Conservation (phyloP, 30 jellyfish, hydroid and myxozoan genomes). For the Aurelia sp. region DNA sequence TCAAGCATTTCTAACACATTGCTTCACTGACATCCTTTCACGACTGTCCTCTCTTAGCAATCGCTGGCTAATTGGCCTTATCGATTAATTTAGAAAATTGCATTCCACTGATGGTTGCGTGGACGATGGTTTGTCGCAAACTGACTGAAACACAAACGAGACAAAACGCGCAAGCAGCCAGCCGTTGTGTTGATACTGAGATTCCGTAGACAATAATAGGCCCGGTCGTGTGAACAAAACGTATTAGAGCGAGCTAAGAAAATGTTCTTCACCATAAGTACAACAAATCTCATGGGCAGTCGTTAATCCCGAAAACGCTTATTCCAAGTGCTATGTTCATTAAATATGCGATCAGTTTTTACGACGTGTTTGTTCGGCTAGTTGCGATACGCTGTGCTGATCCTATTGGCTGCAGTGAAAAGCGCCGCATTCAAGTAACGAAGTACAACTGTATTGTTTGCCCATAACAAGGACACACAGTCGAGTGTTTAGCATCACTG, state of each 20-base stretch:
- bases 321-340: conserved; percentile 51
- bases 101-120: conserved; percentile 69
- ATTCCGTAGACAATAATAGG: conserved; percentile 63
- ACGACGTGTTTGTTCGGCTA: conserved; percentile 52
- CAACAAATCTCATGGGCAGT: conserved; percentile 68
- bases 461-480: conserved; percentile 49
- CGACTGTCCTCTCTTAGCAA: conserved; percentile 46
- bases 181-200: conserved; percentile 39
- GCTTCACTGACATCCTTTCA: conserved; percentile 68
- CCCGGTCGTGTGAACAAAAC: conserved; percentile 51
- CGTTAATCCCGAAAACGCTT: conserved; percentile 71
- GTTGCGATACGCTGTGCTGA: conserved; percentile 79
- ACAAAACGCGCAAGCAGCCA: conserved; percentile 42
- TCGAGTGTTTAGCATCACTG: conserved; percentile 62
- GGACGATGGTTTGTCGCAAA: conserved; percentile 41
- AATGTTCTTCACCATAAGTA: conserved; percentile 56
- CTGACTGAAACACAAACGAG: conserved; percentile 27
- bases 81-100: conserved; percentile 44
- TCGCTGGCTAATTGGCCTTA: conserved; percentile 75
- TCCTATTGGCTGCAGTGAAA: conserved; percentile 50
- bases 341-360: conserved; percentile 30
- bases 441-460: conserved; percentile 75
- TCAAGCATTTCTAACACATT: conserved; percentile 69
- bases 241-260: conserved; percentile 53
- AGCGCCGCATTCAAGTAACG: conserved; percentile 64